phyloP scores from a whole-genome alignment of 2,888 invertebrate genomes.

The Eucera pruinosa region DNA sequence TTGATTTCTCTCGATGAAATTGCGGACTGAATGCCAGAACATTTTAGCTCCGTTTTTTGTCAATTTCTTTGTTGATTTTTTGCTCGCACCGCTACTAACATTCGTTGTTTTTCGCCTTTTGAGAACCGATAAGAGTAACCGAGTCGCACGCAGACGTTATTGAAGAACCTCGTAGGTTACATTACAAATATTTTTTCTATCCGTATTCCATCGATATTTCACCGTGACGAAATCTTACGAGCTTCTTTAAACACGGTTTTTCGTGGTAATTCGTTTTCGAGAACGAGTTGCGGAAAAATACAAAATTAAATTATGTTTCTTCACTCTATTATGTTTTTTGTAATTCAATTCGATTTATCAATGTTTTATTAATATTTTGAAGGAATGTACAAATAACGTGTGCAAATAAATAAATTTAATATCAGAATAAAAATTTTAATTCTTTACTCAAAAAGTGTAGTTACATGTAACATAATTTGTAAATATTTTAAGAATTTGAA shows the following conservation, averaged over 20 bases:
- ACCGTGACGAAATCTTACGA: background rate
- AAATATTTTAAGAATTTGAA: background rate
- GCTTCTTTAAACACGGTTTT: conserved; percentile 7
- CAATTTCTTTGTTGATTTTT: conserved; percentile 23
- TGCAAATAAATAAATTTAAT: conserved; percentile 21
- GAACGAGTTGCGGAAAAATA: background rate
- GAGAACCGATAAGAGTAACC: conserved; percentile 18
- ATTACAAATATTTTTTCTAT: conserved; percentile 20
- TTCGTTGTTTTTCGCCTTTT: conserved; percentile 13
- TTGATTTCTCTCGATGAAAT: background rate
- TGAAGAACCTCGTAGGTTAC: conserved; percentile 26
- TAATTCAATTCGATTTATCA: background rate
- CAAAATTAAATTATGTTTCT: background rate
- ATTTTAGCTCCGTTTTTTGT: conserved; percentile 8
- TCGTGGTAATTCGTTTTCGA: background rate
- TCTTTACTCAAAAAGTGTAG: conserved; percentile 5
- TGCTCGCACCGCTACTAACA: conserved; percentile 7
- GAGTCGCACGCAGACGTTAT: background rate
- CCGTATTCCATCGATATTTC: conserved; percentile 3
- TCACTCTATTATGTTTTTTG: background rate
- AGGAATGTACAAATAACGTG: conserved; percentile 10
- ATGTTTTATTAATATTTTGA: background rate
- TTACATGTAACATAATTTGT: background rate
- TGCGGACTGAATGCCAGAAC: background rate
- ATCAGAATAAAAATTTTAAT: conserved; percentile 13